These are phyloP conservation scores for Megalops atlanticus DNA, from an alignment of 2,113 vertebrate species.

Conservation along the genomic window DNA sequence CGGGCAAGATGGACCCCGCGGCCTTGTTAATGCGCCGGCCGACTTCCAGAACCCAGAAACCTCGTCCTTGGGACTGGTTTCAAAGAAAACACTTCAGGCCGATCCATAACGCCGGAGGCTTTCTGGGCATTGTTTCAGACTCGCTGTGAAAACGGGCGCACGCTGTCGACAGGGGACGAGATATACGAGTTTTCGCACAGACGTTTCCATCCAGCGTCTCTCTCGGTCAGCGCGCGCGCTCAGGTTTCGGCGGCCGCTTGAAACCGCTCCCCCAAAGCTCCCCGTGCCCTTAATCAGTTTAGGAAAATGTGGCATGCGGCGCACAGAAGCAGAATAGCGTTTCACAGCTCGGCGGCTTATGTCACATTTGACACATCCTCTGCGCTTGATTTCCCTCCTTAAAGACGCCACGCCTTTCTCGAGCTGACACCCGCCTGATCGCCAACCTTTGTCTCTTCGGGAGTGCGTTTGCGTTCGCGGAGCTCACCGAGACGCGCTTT, in stretches of 20 bases:
- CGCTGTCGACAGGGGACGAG: not conserved
- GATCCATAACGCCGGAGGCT: not conserved
- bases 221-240: too few relatives aligned
- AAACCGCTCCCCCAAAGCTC: not conserved
- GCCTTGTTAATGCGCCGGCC: too few relatives aligned
- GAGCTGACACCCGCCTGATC: not conserved
- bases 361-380: constrained; percentile 22
- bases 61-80: not conserved
- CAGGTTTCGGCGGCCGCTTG: not conserved
- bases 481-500: not conserved
- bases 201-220: too few relatives aligned
- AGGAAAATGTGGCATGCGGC: not conserved
- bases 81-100: too few relatives aligned
- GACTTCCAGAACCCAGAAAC: too few relatives aligned
- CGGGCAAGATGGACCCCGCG: too few relatives aligned
- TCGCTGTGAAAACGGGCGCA: not conserved
- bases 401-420: constrained; percentile 21
- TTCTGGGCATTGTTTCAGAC: not conserved
- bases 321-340: not conserved
- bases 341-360: not conserved
- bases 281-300: constrained; percentile 12
- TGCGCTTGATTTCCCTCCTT: not conserved
- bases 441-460: constrained; percentile 14
- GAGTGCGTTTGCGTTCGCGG: not conserved
- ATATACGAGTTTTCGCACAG: not conserved